Evolutionary conservation across 37 sponge, comb jelly and placozoan species (phyloP), one percentile per base, ranked within the genome.

Genomic region (Eunapius fragilis): DNA sequence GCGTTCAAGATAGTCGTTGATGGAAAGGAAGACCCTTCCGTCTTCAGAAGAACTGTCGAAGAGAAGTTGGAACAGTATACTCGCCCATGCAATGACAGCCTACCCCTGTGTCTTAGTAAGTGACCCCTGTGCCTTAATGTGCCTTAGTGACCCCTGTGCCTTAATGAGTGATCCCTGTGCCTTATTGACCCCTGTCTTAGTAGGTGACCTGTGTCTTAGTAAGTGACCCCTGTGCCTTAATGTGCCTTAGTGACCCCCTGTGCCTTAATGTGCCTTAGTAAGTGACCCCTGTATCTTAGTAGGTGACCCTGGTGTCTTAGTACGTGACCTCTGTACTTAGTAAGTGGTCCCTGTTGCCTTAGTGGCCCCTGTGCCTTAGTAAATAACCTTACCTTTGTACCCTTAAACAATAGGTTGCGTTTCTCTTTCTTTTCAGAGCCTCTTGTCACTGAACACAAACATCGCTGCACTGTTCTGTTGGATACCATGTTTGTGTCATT

Each of bases 401-500:
- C 3, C 41, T 41, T 6, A 41, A 3, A 41, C 6, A 6, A 41
- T 6, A 41, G 41, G 6, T 41, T n/a, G n/a, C n/a, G 41, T 41
- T 41, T 41, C 41, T 24, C 33, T 75, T 3, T 75, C 24, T 7
- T 75, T 75, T 32, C 76, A 32, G 76, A 75, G 38, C 24, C 77
- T n/a, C 35, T 77, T 19, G 23, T 14, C 23, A 38, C 36, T n/a
- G 38, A 35, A 5, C 24, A 19, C 38, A 26, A 22, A 11, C 77
- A 33, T 36, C n/a, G 34, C 24, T 81, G 24, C 71, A 35, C 71
- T 31, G 82, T 81, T 0, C 33, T 25, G 71, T 10, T 81, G 82
- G 82, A 81, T 24, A n/a, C 69, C 2, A 25, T 70, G 34, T 81
- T 81, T 37, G 17, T 69, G 37, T 81, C 82, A 36, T 81, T 81